Evolutionary conservation across 2,113 vertebrate genomes (phyloP), one percentile per base, ranked within the genome.

Genomic region (Pluvialis apricaria): DNA sequence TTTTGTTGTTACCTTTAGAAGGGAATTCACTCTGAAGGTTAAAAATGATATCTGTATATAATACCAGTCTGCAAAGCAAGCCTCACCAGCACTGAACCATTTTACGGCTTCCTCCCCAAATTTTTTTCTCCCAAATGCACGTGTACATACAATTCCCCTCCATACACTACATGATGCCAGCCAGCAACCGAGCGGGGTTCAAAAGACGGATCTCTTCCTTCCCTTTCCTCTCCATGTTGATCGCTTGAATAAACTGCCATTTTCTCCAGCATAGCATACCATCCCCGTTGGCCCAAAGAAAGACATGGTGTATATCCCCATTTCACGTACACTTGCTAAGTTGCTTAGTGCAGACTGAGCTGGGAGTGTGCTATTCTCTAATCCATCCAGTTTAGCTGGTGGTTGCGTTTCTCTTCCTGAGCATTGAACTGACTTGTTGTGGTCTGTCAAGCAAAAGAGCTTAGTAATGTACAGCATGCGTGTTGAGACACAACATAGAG

Each of bases 271-370:
- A 80, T 25, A 73, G 13, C 21, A 31, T 6, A 36, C 18, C 29
- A 42, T 7, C 38, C 45, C 25, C 1, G 0, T 22, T 47, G 8
- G 29, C 40, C 14, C 49, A 32, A 34, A 40, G 36, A 34, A 57
- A 70, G 5, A 34, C 8, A 47, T 0, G 0, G 8, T 34, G 6
- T 15, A 5, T 9, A 18, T 18, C 28, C 26, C 16, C 2, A 0
- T 58, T 69, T 58, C 28, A 11, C 0, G 3, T 2, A 36, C 2
- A 52, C 15, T 45, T 45, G 22, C 4, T 4, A 20, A 44, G 8
- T 52, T 82, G 54, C 73, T 58, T 19, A 34, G 28, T 19, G 10
- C 36, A 65, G 66, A 61, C 15, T 52, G 31, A 77, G 7, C 36
- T 5, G 3, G 8, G 18, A 91, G 4, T 5, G 5, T 28, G 29